These are phyloP conservation scores for Cynocephalus volans DNA, from an alignment of 2,113 vertebrate species.

Conservation along the genomic window DNA sequence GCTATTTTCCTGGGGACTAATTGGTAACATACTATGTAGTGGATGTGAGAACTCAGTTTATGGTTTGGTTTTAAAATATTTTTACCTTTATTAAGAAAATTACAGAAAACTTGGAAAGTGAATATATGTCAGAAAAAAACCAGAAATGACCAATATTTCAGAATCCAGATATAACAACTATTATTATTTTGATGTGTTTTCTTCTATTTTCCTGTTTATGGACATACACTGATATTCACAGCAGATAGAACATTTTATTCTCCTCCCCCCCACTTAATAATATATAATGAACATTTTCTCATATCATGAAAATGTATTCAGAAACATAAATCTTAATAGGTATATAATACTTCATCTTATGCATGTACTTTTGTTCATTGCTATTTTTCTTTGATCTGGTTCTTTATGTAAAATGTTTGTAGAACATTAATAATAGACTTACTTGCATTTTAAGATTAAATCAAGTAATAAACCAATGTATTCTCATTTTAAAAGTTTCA, in stretches of 20 bases:
- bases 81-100: background rate
- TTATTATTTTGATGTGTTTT: constrained; percentile 35
- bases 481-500: constrained; percentile 44
- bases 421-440: background rate
- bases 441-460: background rate
- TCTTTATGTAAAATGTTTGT: background rate
- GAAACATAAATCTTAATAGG: background rate
- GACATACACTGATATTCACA: background rate
- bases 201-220: background rate
- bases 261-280: background rate
- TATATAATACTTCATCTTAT: background rate
- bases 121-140: background rate
- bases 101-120: background rate
- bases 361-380: background rate
- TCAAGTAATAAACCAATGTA: background rate
- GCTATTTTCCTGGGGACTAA: background rate
- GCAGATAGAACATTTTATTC: background rate
- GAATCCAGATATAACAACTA: background rate
- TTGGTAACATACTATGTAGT: background rate
- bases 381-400: background rate
- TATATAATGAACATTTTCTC: background rate
- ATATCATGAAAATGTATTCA: background rate
- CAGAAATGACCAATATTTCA: constrained; percentile 26
- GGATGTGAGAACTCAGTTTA: background rate
- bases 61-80: background rate